phyloP scores from a whole-genome alignment of 2,797 vertebrate species.

The Oryzias dopingdopingensis region DNA sequence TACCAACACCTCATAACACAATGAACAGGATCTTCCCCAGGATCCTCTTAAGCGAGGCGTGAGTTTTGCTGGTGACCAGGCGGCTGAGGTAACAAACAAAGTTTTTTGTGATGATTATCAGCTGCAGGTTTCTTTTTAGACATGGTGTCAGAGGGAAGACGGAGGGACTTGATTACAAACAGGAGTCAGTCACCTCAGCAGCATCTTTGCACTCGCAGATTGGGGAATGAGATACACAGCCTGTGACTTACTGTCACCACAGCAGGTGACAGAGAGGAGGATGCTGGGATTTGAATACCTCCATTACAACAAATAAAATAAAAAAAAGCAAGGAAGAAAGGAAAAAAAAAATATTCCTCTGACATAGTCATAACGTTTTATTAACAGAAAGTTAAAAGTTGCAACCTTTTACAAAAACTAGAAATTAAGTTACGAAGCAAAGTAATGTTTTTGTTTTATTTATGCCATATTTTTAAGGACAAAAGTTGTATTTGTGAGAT shows the following conservation, averaged over 20 bases:
- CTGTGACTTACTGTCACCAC: constrained; percentile 17
- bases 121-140: constrained; percentile 43
- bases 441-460: too few relatives aligned
- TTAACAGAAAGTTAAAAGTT: too few relatives aligned
- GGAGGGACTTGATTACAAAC: constrained; percentile 42
- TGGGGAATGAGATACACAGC: constrained; percentile 16
- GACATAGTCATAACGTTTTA: too few relatives aligned
- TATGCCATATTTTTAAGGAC: too few relatives aligned
- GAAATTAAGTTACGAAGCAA: too few relatives aligned
- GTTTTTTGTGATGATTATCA: constrained; percentile 61
- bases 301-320: constrained; percentile 20
- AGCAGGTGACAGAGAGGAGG: constrained; percentile 20
- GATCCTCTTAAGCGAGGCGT: constrained; percentile 62
- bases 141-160: constrained; percentile 42
- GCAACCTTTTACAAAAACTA: too few relatives aligned
- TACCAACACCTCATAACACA: constrained; percentile 62
- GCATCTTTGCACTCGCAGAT: constrained; percentile 32
- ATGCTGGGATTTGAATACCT: constrained; percentile 21
- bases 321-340: too few relatives aligned
- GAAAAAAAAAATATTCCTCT: too few relatives aligned
- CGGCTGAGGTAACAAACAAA: constrained; percentile 62
- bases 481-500: too few relatives aligned
- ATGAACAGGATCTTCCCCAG: constrained; percentile 56
- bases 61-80: constrained; percentile 57
- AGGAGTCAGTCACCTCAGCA: constrained; percentile 24